phyloP scores from a whole-genome alignment of 2,113 vertebrate species.

The Phoenicopterus ruber region DNA sequence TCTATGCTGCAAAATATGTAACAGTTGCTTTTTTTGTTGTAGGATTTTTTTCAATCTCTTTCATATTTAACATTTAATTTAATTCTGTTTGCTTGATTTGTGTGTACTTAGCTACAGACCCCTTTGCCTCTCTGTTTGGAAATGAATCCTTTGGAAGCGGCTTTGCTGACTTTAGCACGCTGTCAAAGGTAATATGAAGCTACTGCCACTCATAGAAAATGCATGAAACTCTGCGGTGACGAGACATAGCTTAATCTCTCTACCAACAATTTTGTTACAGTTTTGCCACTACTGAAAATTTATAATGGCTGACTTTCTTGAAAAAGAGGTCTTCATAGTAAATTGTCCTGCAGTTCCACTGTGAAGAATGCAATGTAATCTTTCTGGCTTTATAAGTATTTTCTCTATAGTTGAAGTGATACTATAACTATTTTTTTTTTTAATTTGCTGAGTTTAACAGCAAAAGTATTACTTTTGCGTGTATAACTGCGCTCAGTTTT shows the following conservation, averaged over 20 bases:
- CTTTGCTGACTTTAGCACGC: constrained; percentile 92
- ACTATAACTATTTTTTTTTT: not conserved
- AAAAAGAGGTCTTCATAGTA: not conserved
- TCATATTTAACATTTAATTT: not conserved
- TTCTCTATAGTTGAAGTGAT: not conserved
- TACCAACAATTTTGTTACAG: not conserved
- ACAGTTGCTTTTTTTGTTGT: not conserved
- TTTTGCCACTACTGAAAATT: not conserved
- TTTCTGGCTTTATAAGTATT: not conserved
- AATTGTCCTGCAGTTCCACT: not conserved
- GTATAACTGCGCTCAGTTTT: not conserved
- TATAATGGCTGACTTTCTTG: not conserved
- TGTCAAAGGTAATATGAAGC: constrained; percentile 84
- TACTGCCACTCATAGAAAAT: constrained; percentile 13
- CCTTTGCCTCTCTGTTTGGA: constrained; percentile 92
- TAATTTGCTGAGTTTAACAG: not conserved
- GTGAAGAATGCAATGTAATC: not conserved
- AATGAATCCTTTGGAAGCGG: constrained; percentile 88
- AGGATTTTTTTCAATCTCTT: not conserved
- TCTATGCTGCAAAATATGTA: not conserved
- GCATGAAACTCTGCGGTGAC: not conserved
- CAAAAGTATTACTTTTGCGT: not conserved
- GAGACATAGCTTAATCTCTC: not conserved
- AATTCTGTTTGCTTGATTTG: not conserved
- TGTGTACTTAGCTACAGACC: constrained; percentile 78